phyloP scores from a whole-genome alignment of 2,113 vertebrate genomes.

The Brachyhypopomus gauderio region DNA sequence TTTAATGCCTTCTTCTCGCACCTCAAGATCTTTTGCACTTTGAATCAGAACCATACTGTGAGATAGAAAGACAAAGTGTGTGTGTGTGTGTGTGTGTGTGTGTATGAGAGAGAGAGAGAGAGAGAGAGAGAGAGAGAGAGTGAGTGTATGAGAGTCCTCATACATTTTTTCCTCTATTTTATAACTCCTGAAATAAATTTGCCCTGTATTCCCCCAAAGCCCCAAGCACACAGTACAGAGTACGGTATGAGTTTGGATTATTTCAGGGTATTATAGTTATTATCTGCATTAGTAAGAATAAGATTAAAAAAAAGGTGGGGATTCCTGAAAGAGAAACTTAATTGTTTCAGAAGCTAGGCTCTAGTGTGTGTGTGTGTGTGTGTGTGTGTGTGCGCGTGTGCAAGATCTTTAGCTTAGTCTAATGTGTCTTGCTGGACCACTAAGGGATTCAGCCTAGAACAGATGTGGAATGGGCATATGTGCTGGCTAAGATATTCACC shows the following conservation, averaged over 20 bases:
- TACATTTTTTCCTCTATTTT: background rate
- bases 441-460: no score
- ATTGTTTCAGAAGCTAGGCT: background rate
- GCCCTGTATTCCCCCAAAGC: conserved; percentile 24
- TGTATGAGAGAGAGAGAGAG: background rate
- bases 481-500: no score
- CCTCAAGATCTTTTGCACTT: conserved; percentile 6
- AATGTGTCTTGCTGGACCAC: no score
- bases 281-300: conserved; percentile 58
- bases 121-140: conserved; percentile 1
- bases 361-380: no score
- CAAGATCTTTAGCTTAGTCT: background rate
- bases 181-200: conserved; percentile 27
- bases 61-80: background rate
- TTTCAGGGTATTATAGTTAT: conserved; percentile 56
- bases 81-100: background rate
- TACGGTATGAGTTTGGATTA: conserved; percentile 51
- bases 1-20: conserved; percentile 26
- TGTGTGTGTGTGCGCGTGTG: no score
- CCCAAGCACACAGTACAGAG: conserved; percentile 15
- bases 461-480: no score
- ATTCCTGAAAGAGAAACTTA: conserved; percentile 21
- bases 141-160: background rate
- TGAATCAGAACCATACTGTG: conserved; percentile 7
- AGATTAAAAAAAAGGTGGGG: conserved; percentile 51